phyloP scores from a whole-genome alignment of 2,797 vertebrate species.

The Eospalax fontanierii region DNA sequence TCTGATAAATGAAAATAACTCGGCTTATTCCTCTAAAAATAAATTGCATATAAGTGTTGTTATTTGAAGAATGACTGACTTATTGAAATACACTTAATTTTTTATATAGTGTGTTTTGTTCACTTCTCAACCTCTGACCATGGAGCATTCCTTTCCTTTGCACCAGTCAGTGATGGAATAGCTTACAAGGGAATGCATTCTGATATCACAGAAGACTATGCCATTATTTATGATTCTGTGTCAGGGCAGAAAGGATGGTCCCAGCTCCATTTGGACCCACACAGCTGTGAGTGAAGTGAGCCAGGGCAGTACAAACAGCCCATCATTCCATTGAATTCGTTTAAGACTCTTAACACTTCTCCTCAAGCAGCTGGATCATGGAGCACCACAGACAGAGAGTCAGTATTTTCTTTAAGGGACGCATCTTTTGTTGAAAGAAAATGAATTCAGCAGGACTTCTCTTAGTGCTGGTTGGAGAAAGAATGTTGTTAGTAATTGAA shows the following conservation, averaged over 20 bases:
- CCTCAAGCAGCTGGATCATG: conserved; percentile 59
- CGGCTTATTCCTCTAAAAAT: conserved; percentile 66
- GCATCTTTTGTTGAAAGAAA: conserved; percentile 61
- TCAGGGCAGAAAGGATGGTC: conserved; percentile 4
- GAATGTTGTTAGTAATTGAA: conserved; percentile 33
- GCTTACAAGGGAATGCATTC: conserved; percentile 55
- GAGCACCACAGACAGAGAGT: conserved; percentile 65
- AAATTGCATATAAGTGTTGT: conserved; percentile 42
- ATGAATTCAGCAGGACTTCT: conserved; percentile 47
- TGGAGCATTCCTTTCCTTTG: conserved; percentile 42
- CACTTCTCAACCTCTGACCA: background rate
- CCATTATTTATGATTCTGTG: conserved; percentile 48
- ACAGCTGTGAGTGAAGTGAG: background rate
- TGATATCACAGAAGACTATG: conserved; percentile 11
- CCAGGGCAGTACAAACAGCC: conserved; percentile 37
- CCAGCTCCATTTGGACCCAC: background rate
- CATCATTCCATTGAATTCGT: conserved; percentile 37
- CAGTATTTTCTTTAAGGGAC: conserved; percentile 72
- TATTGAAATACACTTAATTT: conserved; percentile 51
- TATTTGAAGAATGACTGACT: conserved; percentile 9
- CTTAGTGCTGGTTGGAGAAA: background rate
- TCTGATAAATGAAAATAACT: conserved; percentile 70
- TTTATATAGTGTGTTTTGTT: conserved; percentile 32
- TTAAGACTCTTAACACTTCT: conserved; percentile 51
- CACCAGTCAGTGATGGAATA: conserved; percentile 24